phyloP scores from a whole-genome alignment of 2,113 vertebrate genomes.

The Danionella cerebrum region DNA sequence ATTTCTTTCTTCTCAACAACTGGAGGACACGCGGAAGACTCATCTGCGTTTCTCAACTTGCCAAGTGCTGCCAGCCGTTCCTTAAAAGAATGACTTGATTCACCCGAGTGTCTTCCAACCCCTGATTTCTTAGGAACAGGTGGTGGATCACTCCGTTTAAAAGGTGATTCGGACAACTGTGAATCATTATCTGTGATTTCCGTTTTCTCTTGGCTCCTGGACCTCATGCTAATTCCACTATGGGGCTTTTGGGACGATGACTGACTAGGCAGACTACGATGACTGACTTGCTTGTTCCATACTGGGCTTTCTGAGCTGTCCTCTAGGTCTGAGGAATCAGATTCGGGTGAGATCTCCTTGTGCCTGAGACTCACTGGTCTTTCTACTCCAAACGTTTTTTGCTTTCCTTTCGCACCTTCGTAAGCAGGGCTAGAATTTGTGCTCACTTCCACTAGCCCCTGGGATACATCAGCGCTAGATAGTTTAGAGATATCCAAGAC shows the following conservation, averaged over 20 bases:
- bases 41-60: constrained; percentile 70
- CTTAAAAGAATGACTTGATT: constrained; percentile 75
- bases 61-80: constrained; percentile 76
- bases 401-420: constrained; percentile 52
- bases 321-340: constrained; percentile 53
- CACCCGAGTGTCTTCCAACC: constrained; percentile 56
- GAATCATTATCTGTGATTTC: constrained; percentile 13
- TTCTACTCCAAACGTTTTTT: constrained; percentile 1
- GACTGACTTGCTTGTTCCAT: constrained; percentile 55
- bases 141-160: constrained; percentile 44
- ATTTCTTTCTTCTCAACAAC: constrained; percentile 29
- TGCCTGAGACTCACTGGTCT: constrained; percentile 27
- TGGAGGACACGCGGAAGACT: constrained; percentile 44
- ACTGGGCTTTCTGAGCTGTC: constrained; percentile 57
- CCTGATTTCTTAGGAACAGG: constrained; percentile 53
- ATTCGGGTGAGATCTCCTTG: constrained; percentile 44
- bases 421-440: constrained; percentile 42
- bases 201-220: constrained; percentile 43
- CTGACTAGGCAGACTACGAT: constrained; percentile 54
- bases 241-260: constrained; percentile 38
- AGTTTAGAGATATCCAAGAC: constrained; percentile 45
- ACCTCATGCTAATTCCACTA: constrained; percentile 20
- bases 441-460: constrained; percentile 52
- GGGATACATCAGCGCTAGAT: constrained; percentile 33
- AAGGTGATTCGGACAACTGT: constrained; percentile 37